phyloP scores from a whole-genome alignment of 2,888 invertebrate species.

The Perizoma affinitatum region DNA sequence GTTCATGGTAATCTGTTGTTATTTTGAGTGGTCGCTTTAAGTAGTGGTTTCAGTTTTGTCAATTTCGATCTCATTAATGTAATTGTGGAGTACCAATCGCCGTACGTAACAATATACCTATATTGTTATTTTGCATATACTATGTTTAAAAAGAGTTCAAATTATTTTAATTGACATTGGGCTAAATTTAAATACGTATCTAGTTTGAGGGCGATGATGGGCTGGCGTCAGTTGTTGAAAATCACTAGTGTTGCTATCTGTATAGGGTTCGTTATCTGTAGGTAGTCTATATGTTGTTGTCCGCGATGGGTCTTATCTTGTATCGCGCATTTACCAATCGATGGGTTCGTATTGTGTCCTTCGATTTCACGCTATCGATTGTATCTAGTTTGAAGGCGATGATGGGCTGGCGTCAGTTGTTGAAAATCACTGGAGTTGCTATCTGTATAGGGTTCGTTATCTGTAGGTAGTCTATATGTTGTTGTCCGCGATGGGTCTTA shows the following conservation, averaged over 20 bases:
- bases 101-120: neutral
- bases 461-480: slow-evolving; percentile 50
- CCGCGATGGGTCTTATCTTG: slow-evolving; percentile 62
- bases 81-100: too few relatives aligned
- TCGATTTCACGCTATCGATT: slow-evolving; percentile 31
- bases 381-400: too few relatives aligned
- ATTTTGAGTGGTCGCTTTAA: too few relatives aligned
- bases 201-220: neutral
- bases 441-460: slow-evolving; percentile 44
- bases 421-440: slow-evolving; percentile 41
- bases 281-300: slow-evolving; percentile 64
- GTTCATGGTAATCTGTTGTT: too few relatives aligned
- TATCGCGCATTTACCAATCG: slow-evolving; percentile 43
- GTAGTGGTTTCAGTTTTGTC: too few relatives aligned
- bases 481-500: slow-evolving; percentile 68
- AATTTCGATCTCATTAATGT: too few relatives aligned
- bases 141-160: neutral
- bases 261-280: slow-evolving; percentile 41
- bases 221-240: slow-evolving; percentile 32
- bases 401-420: slow-evolving; percentile 18
- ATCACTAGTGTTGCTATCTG: slow-evolving; percentile 43
- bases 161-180: slow-evolving; percentile 6
- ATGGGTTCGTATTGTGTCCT: slow-evolving; percentile 33
- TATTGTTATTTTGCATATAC: neutral
- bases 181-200: neutral